These are phyloP conservation scores for Grantiella picta DNA, from an alignment of 2,113 vertebrate genomes.

Conservation along the genomic window DNA sequence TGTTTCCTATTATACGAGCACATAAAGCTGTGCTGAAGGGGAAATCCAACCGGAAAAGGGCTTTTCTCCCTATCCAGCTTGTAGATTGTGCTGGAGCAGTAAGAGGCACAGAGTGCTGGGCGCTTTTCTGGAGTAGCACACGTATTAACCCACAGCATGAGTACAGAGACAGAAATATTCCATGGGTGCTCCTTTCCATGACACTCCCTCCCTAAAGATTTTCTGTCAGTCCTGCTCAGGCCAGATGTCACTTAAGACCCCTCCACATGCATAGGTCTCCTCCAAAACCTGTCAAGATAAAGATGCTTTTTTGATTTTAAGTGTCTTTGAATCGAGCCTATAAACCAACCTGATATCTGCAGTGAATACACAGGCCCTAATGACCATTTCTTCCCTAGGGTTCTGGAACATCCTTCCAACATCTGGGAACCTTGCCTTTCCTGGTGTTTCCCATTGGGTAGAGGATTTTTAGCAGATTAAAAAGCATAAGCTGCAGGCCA, in stretches of 20 bases:
- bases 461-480: background rate
- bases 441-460: background rate
- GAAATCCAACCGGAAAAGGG: constrained; percentile 27
- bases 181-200: background rate
- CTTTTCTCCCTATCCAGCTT: constrained; percentile 23
- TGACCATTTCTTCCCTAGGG: background rate
- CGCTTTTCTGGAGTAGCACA: background rate
- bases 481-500: background rate
- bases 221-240: background rate
- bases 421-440: constrained; percentile 18
- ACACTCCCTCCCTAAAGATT: background rate
- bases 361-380: background rate
- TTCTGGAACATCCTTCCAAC: background rate
- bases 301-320: background rate
- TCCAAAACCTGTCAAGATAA: background rate
- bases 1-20: constrained; percentile 43
- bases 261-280: background rate
- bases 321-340: background rate
- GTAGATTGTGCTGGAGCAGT: background rate
- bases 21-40: constrained; percentile 22
- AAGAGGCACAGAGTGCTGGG: background rate
- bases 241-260: background rate
- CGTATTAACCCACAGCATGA: rapidly evolving
- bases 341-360: constrained; percentile 4
- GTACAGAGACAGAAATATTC: background rate